Conservation (phyloP, 2,113 vertebrate species). For the Brachyhypopomus occidentalis region DNA sequence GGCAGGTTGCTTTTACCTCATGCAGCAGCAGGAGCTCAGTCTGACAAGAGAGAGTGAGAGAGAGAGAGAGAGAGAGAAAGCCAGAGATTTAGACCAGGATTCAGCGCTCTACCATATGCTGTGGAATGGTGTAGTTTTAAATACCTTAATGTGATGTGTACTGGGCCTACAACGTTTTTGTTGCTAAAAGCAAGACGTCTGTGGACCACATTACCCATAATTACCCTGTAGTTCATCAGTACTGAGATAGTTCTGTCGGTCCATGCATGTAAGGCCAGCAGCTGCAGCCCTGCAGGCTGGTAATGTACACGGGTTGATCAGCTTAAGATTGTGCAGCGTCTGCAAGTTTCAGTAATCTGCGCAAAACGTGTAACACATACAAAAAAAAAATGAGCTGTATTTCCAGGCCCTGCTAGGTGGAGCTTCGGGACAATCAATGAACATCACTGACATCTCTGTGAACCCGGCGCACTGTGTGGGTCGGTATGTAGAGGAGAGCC, state of each 20-base stretch:
- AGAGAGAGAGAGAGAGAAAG: not conserved
- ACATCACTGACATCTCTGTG: too few relatives aligned
- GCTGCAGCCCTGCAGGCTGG: not conserved
- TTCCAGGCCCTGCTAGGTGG: too few relatives aligned
- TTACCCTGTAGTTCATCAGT: not conserved
- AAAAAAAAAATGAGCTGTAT: too few relatives aligned
- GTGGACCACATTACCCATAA: not conserved
- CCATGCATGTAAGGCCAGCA: not conserved
- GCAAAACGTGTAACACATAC: too few relatives aligned
- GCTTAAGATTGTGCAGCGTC: not conserved
- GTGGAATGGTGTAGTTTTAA: not conserved
- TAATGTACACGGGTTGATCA: not conserved
- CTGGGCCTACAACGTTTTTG: not conserved
- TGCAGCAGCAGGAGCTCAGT: too few relatives aligned
- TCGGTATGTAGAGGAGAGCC: too few relatives aligned
- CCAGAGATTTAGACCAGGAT: not conserved
- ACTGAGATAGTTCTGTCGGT: not conserved
- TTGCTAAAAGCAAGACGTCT: not conserved
- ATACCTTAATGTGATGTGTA: not conserved
- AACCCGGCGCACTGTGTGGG: too few relatives aligned
- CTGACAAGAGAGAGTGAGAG: not conserved
- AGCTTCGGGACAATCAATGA: too few relatives aligned
- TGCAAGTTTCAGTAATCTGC: not conserved
- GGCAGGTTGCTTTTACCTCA: conserved; percentile 5
- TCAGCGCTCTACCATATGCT: not conserved